Evolutionary conservation across 2,113 vertebrate species (phyloP), one percentile per base, ranked within the genome.

Genomic region (Holacanthus passer): DNA sequence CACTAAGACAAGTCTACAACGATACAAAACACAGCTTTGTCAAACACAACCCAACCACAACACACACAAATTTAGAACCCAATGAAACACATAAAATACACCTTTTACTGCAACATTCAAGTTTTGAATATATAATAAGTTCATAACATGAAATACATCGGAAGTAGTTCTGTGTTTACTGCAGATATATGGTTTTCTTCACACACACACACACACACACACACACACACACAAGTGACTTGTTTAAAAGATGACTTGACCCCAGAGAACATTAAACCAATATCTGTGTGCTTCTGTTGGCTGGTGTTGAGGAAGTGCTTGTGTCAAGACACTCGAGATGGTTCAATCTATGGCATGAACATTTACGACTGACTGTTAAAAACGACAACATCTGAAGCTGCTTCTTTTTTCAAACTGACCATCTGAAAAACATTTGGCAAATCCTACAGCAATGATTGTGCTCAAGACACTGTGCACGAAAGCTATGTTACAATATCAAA

Each of bases 391-490:
- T 19, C 22, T 71, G 14, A 72, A 37, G 24, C 55, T 11, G 31
- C 24, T 58, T 62, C 12, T 56, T 27, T 55, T 55, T 27, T 56
- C 1, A 2, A 39, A 39, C 2, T 14, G 35, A 65, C 2, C 2
- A 70, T 59, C 55, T 47, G 13, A 78, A 56, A 6, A 70, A 72
- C 43, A 64, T 81, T 75, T 81, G 80, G 56, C 32, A 73, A 76
- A 75, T 1, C 53, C 17, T 79, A 83, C 65, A 85, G 60, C 16
- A 9, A 31, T 1, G 17, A 83, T 53, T 79, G 76, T 79, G 73
- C 56, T 66, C 9, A 71, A 59, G 27, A 78, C 27, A 27, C n/a
- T 11, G n/a, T 13, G 52, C 58, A 66, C 47, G 70, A 75, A 63
- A 56, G 35, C 29, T 22, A 37, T 2, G 8, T 77, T 13, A 80